A percentile compares a stretch with the other conserved stretches of the same genome.
Conservation (phyloP, 2,113 vertebrate genomes). For the Poicephalus meyeri region DNA sequence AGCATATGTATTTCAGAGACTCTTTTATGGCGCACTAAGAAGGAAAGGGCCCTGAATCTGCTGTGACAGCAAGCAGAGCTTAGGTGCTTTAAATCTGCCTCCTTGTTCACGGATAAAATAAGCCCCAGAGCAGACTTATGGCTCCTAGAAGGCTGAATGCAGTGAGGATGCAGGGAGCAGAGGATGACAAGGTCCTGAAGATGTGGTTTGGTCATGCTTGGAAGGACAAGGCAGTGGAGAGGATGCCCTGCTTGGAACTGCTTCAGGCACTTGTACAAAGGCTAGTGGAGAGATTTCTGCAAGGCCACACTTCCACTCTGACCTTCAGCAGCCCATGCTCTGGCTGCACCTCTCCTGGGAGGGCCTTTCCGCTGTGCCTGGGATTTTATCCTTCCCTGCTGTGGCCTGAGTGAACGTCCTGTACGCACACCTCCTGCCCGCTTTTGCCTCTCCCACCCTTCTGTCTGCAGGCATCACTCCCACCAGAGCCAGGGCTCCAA, state of each 20-base stretch:
- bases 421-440: not conserved
- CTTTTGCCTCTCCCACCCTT: not conserved
- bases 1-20: not conserved
- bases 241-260: not conserved
- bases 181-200: not conserved
- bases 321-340: not conserved
- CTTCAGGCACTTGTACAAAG: not conserved
- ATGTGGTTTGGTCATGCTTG: not conserved
- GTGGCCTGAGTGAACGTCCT: accelerated
- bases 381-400: not conserved
- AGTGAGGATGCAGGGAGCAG: not conserved
- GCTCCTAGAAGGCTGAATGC: not conserved
- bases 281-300: not conserved
- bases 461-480: not conserved
- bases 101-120: accelerated
- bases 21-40: not conserved
- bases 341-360: not conserved
- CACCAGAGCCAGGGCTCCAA: not conserved
- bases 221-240: not conserved
- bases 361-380: accelerated
- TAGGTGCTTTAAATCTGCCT: not conserved
- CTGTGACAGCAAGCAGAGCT: not conserved
- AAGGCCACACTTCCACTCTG: not conserved
- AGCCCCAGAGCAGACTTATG: not conserved
- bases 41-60: not conserved